Evolutionary conservation across 2,888 invertebrate genomes (phyloP).

Genomic region (Brenthis daphne): DNA sequence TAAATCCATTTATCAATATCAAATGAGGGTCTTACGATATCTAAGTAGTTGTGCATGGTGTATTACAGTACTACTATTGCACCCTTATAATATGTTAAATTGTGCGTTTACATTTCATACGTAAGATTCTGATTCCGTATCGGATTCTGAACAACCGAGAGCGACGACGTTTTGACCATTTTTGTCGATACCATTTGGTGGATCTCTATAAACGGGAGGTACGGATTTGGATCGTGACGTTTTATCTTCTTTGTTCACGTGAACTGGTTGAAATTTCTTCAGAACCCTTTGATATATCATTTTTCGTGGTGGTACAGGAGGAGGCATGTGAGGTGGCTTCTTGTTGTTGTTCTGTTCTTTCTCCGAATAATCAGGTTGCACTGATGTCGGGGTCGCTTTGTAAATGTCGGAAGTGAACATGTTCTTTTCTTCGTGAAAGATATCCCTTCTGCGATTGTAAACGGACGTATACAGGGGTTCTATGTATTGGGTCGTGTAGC

Average conservation of each 20-base stretch:
- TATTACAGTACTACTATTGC: slow-evolving; percentile 38
- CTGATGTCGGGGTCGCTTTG: slow-evolving; percentile 77
- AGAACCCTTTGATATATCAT: slow-evolving; percentile 76
- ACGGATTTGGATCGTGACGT: slow-evolving; percentile 73
- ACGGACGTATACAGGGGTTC: slow-evolving; percentile 76
- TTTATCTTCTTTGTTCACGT: slow-evolving; percentile 83
- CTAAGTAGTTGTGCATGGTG: slow-evolving; percentile 11
- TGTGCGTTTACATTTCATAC: slow-evolving; percentile 52
- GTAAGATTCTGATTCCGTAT: slow-evolving; percentile 79
- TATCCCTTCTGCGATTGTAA: slow-evolving; percentile 70
- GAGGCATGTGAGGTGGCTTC: slow-evolving; percentile 80
- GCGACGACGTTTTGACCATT: slow-evolving; percentile 66
- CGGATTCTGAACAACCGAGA: slow-evolving; percentile 74
- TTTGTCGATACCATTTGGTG: slow-evolving; percentile 64
- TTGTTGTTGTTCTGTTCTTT: slow-evolving; percentile 65
- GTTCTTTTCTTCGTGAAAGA: slow-evolving; percentile 71
- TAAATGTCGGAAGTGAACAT: slow-evolving; percentile 75
- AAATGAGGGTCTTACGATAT: not conserved
- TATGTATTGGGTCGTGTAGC: slow-evolving; percentile 73
- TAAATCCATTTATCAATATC: slow-evolving; percentile 24
- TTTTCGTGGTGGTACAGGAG: slow-evolving; percentile 83
- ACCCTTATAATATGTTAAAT: slow-evolving; percentile 35
- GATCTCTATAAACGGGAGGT: slow-evolving; percentile 72
- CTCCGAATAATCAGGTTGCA: slow-evolving; percentile 67
- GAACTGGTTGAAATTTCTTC: slow-evolving; percentile 85